A percentile compares a stretch with the other conserved stretches of the same genome.
These are phyloP conservation scores for Psittacula cyanocephala DNA, from an alignment of 2,113 vertebrate genomes.

Conservation along the genomic window DNA sequence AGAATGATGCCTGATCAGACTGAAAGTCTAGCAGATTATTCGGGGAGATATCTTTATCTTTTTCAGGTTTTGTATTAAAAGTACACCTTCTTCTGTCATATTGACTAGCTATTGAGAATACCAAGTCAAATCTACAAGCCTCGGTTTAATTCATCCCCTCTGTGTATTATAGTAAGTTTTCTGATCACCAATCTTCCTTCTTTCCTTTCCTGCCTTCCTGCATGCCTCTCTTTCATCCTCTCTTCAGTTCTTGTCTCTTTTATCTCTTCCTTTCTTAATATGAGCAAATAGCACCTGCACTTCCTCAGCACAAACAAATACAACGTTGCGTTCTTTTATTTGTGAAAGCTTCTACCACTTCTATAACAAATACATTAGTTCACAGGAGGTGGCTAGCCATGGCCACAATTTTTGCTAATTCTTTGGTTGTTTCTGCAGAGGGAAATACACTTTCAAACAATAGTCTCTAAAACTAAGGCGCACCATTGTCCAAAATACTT, in stretches of 20 bases:
- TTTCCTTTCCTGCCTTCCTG: not conserved
- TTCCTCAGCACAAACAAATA: not conserved
- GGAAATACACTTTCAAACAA: not conserved
- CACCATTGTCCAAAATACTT: not conserved
- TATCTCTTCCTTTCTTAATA: not conserved
- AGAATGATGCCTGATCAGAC: accelerated
- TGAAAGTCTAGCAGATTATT: not conserved
- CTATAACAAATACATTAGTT: not conserved
- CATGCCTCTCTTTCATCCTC: not conserved
- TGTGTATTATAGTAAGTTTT: not conserved
- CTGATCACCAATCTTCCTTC: not conserved
- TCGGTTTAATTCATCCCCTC: not conserved
- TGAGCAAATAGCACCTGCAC: not conserved
- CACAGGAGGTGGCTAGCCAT: not conserved
- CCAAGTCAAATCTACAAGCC: not conserved
- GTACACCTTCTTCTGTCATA: not conserved
- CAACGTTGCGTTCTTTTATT: not conserved
- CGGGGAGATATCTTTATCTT: not conserved
- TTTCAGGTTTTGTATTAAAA: not conserved
- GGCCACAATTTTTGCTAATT: not conserved
- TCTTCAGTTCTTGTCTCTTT: not conserved
- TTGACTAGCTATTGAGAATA: not conserved
- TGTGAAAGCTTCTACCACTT: not conserved
- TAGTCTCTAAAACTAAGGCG: not conserved
- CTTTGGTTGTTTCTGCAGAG: not conserved